These are phyloP conservation scores for Shinisaurus crocodilurus DNA, from an alignment of 2,113 vertebrate species.

Conservation along the genomic window DNA sequence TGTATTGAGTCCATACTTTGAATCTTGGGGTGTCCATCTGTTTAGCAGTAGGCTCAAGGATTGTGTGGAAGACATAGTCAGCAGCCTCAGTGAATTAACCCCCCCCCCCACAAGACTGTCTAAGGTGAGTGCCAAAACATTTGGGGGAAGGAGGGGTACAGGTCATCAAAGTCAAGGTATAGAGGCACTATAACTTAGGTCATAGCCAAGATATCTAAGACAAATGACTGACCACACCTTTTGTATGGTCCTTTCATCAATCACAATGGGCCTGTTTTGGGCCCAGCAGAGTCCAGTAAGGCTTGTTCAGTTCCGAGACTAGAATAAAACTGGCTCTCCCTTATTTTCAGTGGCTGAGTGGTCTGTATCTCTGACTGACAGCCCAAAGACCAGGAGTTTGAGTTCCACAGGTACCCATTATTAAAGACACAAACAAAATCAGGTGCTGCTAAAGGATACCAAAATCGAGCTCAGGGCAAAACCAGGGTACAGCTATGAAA, in stretches of 20 bases:
- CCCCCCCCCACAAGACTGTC: neutral
- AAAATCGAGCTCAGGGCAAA: conserved; percentile 25
- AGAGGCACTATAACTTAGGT: neutral
- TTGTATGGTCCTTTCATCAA: neutral
- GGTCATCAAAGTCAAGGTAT: neutral
- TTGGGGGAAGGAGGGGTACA: conserved; percentile 30
- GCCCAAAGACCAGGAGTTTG: neutral
- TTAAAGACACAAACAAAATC: conserved; percentile 9
- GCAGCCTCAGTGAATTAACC: neutral
- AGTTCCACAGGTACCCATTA: neutral
- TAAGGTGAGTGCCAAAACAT: neutral
- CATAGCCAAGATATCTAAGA: no score
- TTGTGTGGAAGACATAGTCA: neutral
- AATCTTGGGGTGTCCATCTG: neutral
- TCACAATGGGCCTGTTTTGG: neutral
- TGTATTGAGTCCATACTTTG: neutral
- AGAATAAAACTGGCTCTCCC: neutral
- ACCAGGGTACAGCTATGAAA: neutral
- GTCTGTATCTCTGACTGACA: neutral
- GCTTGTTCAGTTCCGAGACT: neutral
- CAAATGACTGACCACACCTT: neutral
- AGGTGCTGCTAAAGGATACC: neutral
- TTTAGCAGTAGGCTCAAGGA: neutral
- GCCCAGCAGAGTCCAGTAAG: neutral
- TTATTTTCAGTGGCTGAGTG: neutral